Evolutionary conservation across 2,113 vertebrate species (phyloP), one percentile per base, ranked within the genome.

Genomic region (Upupa epops): DNA sequence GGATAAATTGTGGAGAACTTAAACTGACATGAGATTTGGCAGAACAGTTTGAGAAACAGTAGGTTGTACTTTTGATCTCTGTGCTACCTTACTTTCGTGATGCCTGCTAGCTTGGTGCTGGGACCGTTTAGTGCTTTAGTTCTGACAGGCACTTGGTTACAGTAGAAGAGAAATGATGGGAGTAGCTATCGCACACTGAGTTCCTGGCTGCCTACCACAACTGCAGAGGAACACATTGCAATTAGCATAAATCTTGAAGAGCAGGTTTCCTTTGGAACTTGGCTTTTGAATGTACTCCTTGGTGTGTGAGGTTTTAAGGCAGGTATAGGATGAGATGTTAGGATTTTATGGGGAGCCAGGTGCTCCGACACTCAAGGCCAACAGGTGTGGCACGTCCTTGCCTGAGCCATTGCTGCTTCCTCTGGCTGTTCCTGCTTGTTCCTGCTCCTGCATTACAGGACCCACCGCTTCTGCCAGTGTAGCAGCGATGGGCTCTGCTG

Each of bases 401-500:
- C 32, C 51, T 76, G 2, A 2, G 6, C 32, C 79, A 2, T 77
- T 83, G 55, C 3, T 0, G 20, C 22, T 11, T 45, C 6, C 24
- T 72, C 49, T 3, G 0, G 0, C 29, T 84, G 28, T 63, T 70
- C 28, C 69, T 1, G 1, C 19, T 45, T 86, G 31, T 75, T 64
- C 28, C 24, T 36, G 15, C n/a, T 69, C 29, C 46, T n/a, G 52
- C 61, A 21, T 11, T 17, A 1, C 5, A 13, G 71, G 66, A 55
- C 48, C 34, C 5, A 32, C 58, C 0, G 1, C 73, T 90, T 94
- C 49, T 68, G 31, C 46, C 32, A 36, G 69, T 3, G 0, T 18
- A 8, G 13, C 2, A 3, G 3, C 42, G 64, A 11, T 0, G 2
- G 19, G 20, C 25, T 81, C 45, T 77, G 60, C 81, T 1, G 0